Percentiles rank a stretch among this genome's conserved stretches.
Conservation (phyloP, 2,888 invertebrate species). For the Tanypteryx hageni region DNA sequence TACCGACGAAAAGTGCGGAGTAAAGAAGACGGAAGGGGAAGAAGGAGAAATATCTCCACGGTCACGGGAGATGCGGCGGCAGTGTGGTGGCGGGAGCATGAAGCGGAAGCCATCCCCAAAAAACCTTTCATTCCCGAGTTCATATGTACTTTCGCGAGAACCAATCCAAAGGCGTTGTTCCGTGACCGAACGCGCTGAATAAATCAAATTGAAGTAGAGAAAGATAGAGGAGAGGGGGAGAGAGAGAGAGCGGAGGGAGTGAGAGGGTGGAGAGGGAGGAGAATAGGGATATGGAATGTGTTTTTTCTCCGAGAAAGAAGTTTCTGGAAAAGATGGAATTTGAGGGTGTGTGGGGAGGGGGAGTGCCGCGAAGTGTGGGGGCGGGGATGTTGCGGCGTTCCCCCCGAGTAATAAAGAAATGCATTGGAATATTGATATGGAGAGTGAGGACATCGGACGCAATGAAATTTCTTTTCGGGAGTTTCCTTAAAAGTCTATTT, state of each 20-base stretch:
- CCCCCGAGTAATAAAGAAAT: conserved; percentile 58
- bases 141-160: conserved; percentile 16
- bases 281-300: background rate
- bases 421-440: conserved; percentile 52
- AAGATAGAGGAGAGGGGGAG: background rate
- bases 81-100: too few relatives aligned
- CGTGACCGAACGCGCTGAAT: conserved; percentile 52
- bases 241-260: background rate
- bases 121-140: background rate
- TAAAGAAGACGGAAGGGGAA: background rate
- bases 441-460: conserved; percentile 32
- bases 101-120: background rate
- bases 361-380: background rate
- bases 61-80: too few relatives aligned
- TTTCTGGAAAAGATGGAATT: background rate
- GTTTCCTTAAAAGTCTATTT: background rate
- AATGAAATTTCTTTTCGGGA: background rate
- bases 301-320: background rate
- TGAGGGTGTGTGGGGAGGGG: background rate
- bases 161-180: conserved; percentile 53
- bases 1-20: conserved; percentile 11
- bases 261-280: background rate
- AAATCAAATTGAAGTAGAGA: conserved; percentile 48
- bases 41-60: background rate
- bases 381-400: background rate